phyloP scores from a whole-genome alignment of 2,113 vertebrate species.

The Eptatretus burgeri region DNA sequence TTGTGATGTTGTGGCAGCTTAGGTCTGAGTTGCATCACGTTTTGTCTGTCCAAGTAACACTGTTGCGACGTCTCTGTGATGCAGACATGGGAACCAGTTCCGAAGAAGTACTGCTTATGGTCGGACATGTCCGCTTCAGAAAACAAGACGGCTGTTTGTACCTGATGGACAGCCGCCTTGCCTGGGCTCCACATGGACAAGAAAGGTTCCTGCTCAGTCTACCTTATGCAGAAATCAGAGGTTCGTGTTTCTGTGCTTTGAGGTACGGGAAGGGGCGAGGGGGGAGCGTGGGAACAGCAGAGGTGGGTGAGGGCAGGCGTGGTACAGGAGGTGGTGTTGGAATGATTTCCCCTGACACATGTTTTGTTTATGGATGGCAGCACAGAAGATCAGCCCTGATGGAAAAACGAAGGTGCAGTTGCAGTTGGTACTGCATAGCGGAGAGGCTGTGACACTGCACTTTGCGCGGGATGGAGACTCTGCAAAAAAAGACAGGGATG shows the following conservation, averaged over 20 bases:
- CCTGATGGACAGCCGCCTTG: slow-evolving; percentile 82
- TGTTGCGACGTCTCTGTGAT: no score
- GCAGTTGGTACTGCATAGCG: slow-evolving; percentile 68
- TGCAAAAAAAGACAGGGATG: slow-evolving; percentile 41
- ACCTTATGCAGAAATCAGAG: slow-evolving; percentile 77
- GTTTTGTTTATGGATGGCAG: slow-evolving; percentile 16
- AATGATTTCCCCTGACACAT: no score
- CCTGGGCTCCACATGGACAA: slow-evolving; percentile 88
- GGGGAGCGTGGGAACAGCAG: no score
- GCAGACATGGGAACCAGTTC: slow-evolving; percentile 15
- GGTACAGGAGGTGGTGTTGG: no score
- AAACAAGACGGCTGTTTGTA: slow-evolving; percentile 93
- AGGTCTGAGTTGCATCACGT: no score
- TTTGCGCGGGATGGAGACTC: slow-evolving; percentile 20
- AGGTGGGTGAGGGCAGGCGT: no score
- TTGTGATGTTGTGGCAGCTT: no score
- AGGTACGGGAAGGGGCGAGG: no score
- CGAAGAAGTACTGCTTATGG: slow-evolving; percentile 74
- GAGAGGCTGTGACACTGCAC: slow-evolving; percentile 84
- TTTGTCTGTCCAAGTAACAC: no score
- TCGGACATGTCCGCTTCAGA: slow-evolving; percentile 81
- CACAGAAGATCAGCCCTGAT: slow-evolving; percentile 97
- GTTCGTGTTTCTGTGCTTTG: slow-evolving; percentile 26
- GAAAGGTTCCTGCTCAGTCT: slow-evolving; percentile 89
- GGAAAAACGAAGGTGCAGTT: slow-evolving; percentile 95